A percentile compares a stretch with the other conserved stretches of the same genome.
These are phyloP conservation scores for Corythoichthys intestinalis DNA, from an alignment of 2,113 vertebrate genomes.

Conservation along the genomic window DNA sequence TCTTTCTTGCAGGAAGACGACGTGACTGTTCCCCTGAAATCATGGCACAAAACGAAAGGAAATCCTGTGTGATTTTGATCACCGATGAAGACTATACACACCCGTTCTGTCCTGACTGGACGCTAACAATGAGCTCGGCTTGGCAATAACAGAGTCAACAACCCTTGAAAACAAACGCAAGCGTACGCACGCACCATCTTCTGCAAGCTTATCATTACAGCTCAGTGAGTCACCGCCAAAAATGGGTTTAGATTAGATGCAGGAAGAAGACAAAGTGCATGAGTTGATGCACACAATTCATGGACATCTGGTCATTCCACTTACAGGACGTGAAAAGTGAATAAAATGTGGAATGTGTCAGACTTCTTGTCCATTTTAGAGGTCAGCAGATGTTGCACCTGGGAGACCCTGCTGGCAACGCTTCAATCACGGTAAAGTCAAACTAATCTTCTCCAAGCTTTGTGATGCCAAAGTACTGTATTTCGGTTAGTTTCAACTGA, in stretches of 20 bases:
- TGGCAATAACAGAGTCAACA: conserved; percentile 32
- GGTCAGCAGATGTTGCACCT: conserved; percentile 3
- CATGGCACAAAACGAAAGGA: conserved; percentile 47
- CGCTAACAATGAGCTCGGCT: conserved; percentile 46
- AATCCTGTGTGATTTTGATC: conserved; percentile 62
- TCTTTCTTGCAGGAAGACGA: conserved; percentile 46
- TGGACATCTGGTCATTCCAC: background rate
- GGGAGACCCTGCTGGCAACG: background rate
- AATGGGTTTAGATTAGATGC: conserved; percentile 23
- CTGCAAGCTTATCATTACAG: conserved; percentile 29
- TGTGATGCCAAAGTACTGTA: background rate
- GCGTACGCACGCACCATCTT: conserved; percentile 2
- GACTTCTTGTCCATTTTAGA: background rate
- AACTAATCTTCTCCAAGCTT: background rate
- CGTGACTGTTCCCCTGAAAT: conserved; percentile 45
- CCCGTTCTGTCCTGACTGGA: conserved; percentile 15
- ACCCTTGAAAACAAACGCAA: conserved; percentile 2
- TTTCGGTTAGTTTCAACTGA: background rate
- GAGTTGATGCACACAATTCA: background rate
- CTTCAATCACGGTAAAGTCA: background rate
- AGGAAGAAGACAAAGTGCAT: background rate
- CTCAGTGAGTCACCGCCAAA: conserved; percentile 38
- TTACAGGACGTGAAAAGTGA: background rate
- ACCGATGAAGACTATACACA: conserved; percentile 34
- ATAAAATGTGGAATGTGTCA: background rate